Conservation (phyloP, 1,140 invertebrate species). For the Chironomus striatipennis region DNA sequence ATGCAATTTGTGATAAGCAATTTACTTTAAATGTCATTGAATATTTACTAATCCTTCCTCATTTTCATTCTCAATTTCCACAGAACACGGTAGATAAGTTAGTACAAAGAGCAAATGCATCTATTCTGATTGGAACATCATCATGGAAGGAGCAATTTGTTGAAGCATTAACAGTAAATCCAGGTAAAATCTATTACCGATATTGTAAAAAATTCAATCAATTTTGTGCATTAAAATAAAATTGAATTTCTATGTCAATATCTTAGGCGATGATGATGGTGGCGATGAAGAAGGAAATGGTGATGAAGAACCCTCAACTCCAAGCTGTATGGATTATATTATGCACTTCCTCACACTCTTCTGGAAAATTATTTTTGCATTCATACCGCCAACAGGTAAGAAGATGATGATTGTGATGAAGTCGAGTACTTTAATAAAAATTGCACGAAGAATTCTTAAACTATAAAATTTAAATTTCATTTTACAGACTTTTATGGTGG, state of each 20-base stretch:
- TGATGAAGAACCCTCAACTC: slow-evolving; percentile 54
- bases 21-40: too few species aligned
- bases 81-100: slow-evolving; percentile 97
- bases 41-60: too few species aligned
- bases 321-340: slow-evolving; percentile 85
- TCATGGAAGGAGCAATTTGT: slow-evolving; percentile 98
- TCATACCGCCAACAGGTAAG: slow-evolving; percentile 93
- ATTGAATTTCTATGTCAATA: not conserved
- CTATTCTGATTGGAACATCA: slow-evolving; percentile 86
- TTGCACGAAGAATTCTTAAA: not conserved
- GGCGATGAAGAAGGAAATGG: slow-evolving; percentile 34
- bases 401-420: not conserved
- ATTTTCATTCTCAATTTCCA: slow-evolving; percentile 28
- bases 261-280: slow-evolving; percentile 32
- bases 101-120: slow-evolving; percentile 90
- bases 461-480: too few species aligned
- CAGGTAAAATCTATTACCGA: slow-evolving; percentile 50
- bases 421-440: not conserved
- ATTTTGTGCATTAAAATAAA: not conserved
- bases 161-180: slow-evolving; percentile 88
- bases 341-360: slow-evolving; percentile 94
- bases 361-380: slow-evolving; percentile 97
- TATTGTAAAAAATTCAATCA: not conserved
- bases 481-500: slow-evolving; percentile 71
- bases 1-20: not conserved